phyloP scores from a whole-genome alignment of 1,140 invertebrate genomes.

The Maconellicoccus hirsutus region DNA sequence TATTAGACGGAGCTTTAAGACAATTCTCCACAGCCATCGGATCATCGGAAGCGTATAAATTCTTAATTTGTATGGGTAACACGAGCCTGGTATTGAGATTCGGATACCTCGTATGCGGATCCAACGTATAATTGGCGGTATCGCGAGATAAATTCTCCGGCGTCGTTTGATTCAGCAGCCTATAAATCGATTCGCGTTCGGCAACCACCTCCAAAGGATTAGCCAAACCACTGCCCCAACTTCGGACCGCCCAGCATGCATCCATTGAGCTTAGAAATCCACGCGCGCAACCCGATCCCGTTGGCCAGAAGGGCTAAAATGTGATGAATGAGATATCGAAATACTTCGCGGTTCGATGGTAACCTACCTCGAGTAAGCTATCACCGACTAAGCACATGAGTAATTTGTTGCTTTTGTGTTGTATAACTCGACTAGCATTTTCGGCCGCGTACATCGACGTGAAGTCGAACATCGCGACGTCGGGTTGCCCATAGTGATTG shows the following conservation, averaged over 20 bases:
- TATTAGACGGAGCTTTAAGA: conserved; percentile 33
- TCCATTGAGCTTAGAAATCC: conserved; percentile 94
- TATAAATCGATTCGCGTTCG: conserved; percentile 89
- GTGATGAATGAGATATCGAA: not conserved
- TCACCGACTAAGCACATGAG: conserved; percentile 88
- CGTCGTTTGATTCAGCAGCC: conserved; percentile 82
- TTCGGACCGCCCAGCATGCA: conserved; percentile 86
- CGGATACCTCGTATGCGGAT: conserved; percentile 67
- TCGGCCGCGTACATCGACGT: conserved; percentile 97
- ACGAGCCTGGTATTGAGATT: conserved; percentile 43
- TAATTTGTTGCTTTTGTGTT: conserved; percentile 64
- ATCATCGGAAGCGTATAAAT: conserved; percentile 49
- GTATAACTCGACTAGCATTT: conserved; percentile 74
- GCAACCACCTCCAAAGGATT: conserved; percentile 74
- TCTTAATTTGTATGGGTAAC: conserved; percentile 51
- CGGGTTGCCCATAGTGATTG: conserved; percentile 94
- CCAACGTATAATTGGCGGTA: conserved; percentile 73
- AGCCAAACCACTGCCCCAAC: conserved; percentile 57
- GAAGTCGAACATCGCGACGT: conserved; percentile 99
- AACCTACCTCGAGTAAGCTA: conserved; percentile 72
- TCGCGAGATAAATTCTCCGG: conserved; percentile 90
- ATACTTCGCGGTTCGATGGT: not conserved
- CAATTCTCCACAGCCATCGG: conserved; percentile 37
- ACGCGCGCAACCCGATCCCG: conserved; percentile 90
- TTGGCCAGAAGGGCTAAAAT: conserved; percentile 90